These are phyloP conservation scores for Trachymyrmex septentrionalis DNA, from an alignment of 1,140 invertebrate species.

Conservation along the genomic window DNA sequence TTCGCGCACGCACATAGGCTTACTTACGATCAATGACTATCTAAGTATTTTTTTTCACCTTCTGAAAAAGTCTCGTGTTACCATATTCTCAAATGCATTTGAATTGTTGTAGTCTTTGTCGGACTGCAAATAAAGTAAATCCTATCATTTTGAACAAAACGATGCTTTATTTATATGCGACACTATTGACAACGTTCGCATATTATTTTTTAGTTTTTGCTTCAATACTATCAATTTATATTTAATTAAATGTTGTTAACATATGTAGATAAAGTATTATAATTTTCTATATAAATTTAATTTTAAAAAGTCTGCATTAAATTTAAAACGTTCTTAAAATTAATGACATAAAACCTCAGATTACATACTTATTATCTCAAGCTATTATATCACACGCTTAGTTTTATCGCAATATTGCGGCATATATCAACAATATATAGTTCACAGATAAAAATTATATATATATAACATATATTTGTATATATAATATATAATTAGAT, in stretches of 20 bases:
- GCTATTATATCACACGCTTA: not conserved
- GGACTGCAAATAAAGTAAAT: not conserved
- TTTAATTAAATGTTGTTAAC: not conserved
- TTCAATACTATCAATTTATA: not conserved
- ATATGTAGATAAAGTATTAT: not conserved
- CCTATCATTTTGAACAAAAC: not conserved
- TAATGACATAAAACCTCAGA: not conserved
- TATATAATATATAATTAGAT: not conserved
- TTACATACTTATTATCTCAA: not conserved
- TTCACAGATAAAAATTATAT: not conserved
- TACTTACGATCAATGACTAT: slow-evolving; percentile 7
- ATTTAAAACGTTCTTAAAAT: not conserved
- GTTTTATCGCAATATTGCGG: not conserved
- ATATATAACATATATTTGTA: not conserved
- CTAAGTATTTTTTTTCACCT: not conserved
- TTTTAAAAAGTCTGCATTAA: not conserved
- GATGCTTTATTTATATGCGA: not conserved
- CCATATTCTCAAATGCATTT: not conserved
- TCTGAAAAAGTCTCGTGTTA: not conserved
- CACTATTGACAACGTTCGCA: not conserved
- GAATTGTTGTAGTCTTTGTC: not conserved
- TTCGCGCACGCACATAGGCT: not conserved
- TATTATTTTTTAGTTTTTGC: not conserved
- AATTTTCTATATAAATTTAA: not conserved
- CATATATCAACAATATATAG: not conserved